phyloP scores from a whole-genome alignment of 2,888 invertebrate genomes.

The Apodemia duryi region DNA sequence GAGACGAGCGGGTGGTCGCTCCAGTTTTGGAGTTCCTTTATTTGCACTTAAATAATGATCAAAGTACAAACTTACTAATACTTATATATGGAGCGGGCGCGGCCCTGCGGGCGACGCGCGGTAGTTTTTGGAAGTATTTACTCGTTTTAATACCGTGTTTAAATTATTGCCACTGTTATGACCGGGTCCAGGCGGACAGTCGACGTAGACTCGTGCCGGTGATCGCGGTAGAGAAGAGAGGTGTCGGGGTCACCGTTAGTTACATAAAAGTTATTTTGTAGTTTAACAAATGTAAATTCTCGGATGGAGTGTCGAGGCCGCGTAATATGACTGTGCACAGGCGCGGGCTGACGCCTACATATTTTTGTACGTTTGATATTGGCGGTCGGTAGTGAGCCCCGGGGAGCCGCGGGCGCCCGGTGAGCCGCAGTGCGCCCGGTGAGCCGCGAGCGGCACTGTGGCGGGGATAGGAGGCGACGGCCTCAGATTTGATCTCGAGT shows the following conservation, averaged over 20 bases:
- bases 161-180: conserved; percentile 30
- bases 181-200: conserved; percentile 16
- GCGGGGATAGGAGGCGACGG: conserved; percentile 32
- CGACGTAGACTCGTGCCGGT: too few relatives aligned
- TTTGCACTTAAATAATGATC: conserved; percentile 44
- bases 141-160: conserved; percentile 45
- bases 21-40: conserved; percentile 39
- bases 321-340: conserved; percentile 20
- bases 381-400: not conserved
- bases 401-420: not conserved
- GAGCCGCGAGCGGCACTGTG: too few relatives aligned
- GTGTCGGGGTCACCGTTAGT: conserved; percentile 40
- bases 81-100: conserved; percentile 32
- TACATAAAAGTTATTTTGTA: conserved; percentile 38
- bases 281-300: not conserved
- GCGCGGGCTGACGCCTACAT: conserved; percentile 18
- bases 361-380: conserved; percentile 15
- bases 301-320: conserved; percentile 18
- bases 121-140: conserved; percentile 58
- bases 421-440: conserved; percentile 23
- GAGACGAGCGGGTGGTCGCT: conserved; percentile 28
- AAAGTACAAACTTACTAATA: conserved; percentile 50
- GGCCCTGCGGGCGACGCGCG: conserved; percentile 34
- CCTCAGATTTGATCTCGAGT: conserved; percentile 66
- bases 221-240: conserved; percentile 12